Conservation (phyloP, 2,797 vertebrate genomes). For the Rhincodon typus region DNA sequence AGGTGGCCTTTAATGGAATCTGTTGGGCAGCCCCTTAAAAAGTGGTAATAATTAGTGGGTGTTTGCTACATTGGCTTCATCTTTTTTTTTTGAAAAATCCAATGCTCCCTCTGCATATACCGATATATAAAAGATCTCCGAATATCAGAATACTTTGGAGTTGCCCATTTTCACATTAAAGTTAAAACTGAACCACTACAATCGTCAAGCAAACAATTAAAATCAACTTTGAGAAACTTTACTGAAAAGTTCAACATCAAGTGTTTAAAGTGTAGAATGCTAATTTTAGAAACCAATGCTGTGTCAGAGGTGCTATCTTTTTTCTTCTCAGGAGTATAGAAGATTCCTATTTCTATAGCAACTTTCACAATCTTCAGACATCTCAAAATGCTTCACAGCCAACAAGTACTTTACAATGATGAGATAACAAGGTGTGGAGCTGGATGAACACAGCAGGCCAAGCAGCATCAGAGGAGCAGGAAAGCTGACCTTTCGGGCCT, state of each 20-base stretch:
- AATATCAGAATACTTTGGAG: not conserved
- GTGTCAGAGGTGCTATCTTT: not conserved
- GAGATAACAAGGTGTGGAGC: no score
- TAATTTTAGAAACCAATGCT: no score
- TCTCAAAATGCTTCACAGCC: not conserved
- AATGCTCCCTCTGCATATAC: not conserved
- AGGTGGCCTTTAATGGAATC: not conserved
- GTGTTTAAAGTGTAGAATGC: not conserved
- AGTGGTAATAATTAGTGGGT: no score
- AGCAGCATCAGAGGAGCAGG: no score
- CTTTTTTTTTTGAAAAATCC: not conserved
- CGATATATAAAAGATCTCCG: not conserved
- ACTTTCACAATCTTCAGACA: not conserved
- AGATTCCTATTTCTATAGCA: not conserved
- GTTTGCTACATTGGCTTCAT: not conserved
- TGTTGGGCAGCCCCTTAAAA: not conserved
- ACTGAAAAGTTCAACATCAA: not conserved
- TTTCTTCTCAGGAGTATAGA: not conserved
- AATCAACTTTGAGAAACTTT: not conserved
- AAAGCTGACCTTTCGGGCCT: no score
- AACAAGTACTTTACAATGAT: not conserved
- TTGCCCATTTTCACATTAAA: not conserved
- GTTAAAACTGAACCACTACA: not conserved
- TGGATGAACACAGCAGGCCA: no score
- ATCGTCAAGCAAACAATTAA: not conserved